Base-by-base conservation (phyloP, 2,888 invertebrate genomes). In the Linnaemya tessellans region DNA sequence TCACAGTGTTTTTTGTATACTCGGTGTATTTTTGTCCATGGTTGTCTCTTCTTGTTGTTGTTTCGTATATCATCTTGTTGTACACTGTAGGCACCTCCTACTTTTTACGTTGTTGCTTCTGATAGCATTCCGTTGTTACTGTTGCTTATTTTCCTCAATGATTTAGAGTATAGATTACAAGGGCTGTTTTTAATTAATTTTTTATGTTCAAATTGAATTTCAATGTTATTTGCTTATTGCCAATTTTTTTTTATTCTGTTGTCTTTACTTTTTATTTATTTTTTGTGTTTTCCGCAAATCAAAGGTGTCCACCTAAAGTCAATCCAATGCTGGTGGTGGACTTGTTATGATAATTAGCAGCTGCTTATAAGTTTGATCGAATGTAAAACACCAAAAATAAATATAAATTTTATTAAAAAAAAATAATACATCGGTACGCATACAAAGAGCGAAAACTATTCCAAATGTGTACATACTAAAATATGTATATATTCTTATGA, bases 41-140 rank as follows among this genome's bases (percentile, higher is more conserved):
- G 38, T 38, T 71, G 58, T 56, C 64, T 82, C 60, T 74, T 75
- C 60, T 68, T 82, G 70, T 70, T 75, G 80, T 54, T 62, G 60
- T 54, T 68, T 20, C 65, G 73, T 82, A 70, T 84, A 71, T 79
- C 74, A 68, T 62, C 62, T 74, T 74, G 67, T 41, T 74, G 20
- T 56, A 30, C 49, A 74, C 79, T 70, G 82, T 90, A 89, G 89
- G 90, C 91, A 87, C 90, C 90, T 90, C 90, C 90, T 90, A 90
- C 91, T 91, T 90, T 87, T 89, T 78, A 18, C 65, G 62, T 70
- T 87, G 79, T 87, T 87, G 86, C 86, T 87, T 86, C 87, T 88
- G 82, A 84, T 68, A 73, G 43, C 20, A 70, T 87, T 77, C 62
- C 54, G 62, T 80, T 78, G 51, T 54, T 62, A 62, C 15, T 83